Percentiles rank a stretch among this genome's conserved stretches.
Conservation (phyloP, 2,113 vertebrate species). For the Gallinago paraguaiae region DNA sequence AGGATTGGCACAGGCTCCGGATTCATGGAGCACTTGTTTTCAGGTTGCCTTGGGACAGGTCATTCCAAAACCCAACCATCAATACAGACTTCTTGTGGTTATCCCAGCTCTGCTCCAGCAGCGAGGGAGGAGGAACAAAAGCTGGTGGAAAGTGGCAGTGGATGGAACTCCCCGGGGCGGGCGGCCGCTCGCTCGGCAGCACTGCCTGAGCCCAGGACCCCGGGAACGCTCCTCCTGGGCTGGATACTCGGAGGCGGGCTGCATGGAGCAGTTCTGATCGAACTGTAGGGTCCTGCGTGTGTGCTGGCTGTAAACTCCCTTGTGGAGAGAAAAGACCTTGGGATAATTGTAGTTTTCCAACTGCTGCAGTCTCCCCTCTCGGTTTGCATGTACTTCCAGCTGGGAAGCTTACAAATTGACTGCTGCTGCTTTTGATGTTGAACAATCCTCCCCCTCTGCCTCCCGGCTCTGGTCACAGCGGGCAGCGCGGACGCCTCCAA, state of each 20-base stretch:
- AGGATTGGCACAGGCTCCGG: neutral
- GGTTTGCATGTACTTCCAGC: slow-evolving; percentile 14
- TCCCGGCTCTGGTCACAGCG: slow-evolving; percentile 22
- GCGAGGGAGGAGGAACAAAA: rapidly evolving
- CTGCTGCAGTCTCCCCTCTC: neutral
- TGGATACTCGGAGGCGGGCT: neutral
- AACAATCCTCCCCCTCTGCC: slow-evolving; percentile 37
- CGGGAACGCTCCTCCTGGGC: neutral
- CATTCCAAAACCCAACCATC: neutral
- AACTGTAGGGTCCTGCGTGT: rapidly evolving
- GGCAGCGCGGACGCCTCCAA: slow-evolving; percentile 16
- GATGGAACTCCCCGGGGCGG: neutral
- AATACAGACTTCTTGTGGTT: neutral
- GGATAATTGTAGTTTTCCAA: neutral
- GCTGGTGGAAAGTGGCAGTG: rapidly evolving
- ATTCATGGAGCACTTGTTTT: rapidly evolving
- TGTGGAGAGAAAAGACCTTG: neutral
- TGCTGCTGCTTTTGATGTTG: slow-evolving; percentile 53
- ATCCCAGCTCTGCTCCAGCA: rapidly evolving
- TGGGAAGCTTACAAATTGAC: slow-evolving; percentile 60
- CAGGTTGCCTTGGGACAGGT: neutral
- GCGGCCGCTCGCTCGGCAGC: neutral
- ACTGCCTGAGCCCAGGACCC: neutral
- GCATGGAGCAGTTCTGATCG: neutral
- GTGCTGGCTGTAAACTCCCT: neutral